Base-by-base conservation (phyloP, 2,113 vertebrate species). In the Tympanuchus pallidicinctus region DNA sequence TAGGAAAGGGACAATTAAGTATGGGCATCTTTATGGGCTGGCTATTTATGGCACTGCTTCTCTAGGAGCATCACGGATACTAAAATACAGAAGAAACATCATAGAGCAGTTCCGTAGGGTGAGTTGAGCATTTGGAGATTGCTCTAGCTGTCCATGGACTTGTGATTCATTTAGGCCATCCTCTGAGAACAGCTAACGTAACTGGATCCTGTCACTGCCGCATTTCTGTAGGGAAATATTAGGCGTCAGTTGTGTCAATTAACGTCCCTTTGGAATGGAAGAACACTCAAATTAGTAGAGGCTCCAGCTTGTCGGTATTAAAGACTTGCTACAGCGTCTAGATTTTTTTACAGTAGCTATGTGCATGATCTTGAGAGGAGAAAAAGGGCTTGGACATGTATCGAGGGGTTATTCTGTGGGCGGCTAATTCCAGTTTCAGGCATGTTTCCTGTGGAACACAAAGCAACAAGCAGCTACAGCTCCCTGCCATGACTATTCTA, bases 361-460 rank as follows among this genome's bases (percentile, higher is more conserved):
- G 60, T 81, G 30, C 20, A 65, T 57, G 3, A 1, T 78, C 43
- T 77, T 67, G 60, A 91, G 32, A 43, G 54, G 17, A 57, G 47
- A 79, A 59, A 32, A 61, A 76, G n/a, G 40, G n/a, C 47, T 86
- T 88, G 87, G 69, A 56, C 52, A 73, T 7, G 11, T 11, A 67
- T 59, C 1, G 0, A 34, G 50, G 74, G 34, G 17, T 86, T 89
- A 82, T 71, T 86, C 52, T 60, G 25, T 57, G 80, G 82, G 75
- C 52, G 80, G 52, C 85, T 91, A 47, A 57, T 92, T 87, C 60
- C 88, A 65, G 21, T 19, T 7, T 81, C 77, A 65, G 91, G 48
- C 77, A 64, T 70, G 57, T 93, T 96, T 91, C 77, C 47, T 75
- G 69, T 27, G 27, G 73, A 84, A 60, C 50, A 76, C 73, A 94